Conservation (phyloP, 2,888 invertebrate genomes). For the Pachycephus smyrnensis region DNA sequence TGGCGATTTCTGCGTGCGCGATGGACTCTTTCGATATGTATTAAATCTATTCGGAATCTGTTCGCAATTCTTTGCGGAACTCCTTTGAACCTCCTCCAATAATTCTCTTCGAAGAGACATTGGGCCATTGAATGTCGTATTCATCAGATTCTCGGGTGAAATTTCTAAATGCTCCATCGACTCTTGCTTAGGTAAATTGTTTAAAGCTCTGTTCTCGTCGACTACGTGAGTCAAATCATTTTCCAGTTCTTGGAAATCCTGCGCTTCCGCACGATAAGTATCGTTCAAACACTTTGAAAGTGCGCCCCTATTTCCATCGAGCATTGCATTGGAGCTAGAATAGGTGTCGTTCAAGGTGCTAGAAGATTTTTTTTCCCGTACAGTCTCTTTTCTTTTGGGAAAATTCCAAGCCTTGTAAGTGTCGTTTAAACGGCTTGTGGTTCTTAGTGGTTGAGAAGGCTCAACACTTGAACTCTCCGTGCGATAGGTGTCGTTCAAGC, state of each 20-base stretch:
- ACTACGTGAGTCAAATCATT: background rate
- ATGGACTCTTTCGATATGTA: constrained; percentile 12
- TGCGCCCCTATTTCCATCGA: background rate
- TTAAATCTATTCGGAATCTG: constrained; percentile 33
- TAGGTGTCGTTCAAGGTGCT: background rate
- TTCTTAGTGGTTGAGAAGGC: background rate
- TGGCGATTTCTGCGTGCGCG: constrained; percentile 2
- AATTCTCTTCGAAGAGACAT: constrained; percentile 47
- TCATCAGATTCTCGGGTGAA: constrained; percentile 14
- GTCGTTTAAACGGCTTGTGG: background rate
- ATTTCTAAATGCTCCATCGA: background rate
- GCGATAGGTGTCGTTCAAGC: background rate
- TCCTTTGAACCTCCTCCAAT: constrained; percentile 47
- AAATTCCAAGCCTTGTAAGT: background rate
- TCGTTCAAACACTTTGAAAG: background rate
- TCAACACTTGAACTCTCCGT: background rate
- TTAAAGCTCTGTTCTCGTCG: background rate
- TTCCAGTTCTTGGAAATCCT: background rate
- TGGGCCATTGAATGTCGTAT: constrained; percentile 33
- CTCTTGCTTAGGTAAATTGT: background rate
- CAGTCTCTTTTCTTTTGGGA: background rate
- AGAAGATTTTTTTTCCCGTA: background rate
- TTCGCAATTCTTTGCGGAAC: constrained; percentile 38
- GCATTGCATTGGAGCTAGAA: background rate
- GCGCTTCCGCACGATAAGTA: background rate